These are phyloP conservation scores for Bombycilla garrulus DNA, from an alignment of 2,113 vertebrate genomes.

Conservation along the genomic window DNA sequence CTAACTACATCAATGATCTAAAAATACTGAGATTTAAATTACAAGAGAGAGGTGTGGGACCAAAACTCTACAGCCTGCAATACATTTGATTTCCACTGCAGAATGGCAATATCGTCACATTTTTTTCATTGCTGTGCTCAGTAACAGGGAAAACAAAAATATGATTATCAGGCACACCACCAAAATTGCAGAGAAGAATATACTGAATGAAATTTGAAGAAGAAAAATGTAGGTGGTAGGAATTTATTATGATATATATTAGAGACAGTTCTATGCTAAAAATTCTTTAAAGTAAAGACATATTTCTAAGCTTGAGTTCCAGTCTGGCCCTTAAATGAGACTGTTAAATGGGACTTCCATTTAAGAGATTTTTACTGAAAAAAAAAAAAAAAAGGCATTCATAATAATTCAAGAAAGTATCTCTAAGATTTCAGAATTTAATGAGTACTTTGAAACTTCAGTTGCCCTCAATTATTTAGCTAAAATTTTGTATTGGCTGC, in stretches of 20 bases:
- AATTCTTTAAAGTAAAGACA: neutral
- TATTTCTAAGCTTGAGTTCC: neutral
- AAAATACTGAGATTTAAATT: constrained; percentile 48
- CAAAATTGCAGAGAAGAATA: neutral
- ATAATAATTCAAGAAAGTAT: neutral
- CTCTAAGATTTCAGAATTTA: neutral
- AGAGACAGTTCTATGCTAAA: neutral
- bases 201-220: neutral
- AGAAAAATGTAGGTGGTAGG: neutral
- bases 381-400: neutral
- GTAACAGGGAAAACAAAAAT: constrained; percentile 4
- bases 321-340: neutral
- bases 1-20: constrained; percentile 51
- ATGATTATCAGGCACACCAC: neutral
- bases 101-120: neutral
- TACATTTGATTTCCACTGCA: neutral
- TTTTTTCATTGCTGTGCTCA: neutral
- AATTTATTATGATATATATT: neutral
- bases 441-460: neutral
- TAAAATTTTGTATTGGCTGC: neutral
- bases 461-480: neutral
- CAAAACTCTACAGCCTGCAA: neutral
- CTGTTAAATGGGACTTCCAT: neutral
- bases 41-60: neutral
- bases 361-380: neutral